Evolutionary conservation across 2,113 vertebrate species (phyloP).

Genomic region (Mungos mungo): DNA sequence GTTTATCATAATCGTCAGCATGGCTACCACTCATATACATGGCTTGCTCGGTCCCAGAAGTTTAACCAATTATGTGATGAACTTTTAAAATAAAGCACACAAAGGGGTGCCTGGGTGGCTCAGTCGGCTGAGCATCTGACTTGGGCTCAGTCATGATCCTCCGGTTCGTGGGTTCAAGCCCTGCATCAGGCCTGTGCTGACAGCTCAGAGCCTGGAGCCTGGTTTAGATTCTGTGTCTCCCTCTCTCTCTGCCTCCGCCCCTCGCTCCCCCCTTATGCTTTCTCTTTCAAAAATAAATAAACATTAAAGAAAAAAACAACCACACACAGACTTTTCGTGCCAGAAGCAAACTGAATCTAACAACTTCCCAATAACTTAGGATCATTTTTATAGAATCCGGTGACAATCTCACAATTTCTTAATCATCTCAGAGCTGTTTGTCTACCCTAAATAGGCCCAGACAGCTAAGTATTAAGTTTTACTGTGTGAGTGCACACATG

Average conservation of each 20-base stretch:
- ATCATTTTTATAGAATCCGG: not conserved
- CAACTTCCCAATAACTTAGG: not conserved
- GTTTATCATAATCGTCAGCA: too few relatives aligned
- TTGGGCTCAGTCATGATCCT: too few relatives aligned
- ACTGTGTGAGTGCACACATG: not conserved
- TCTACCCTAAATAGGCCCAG: not conserved
- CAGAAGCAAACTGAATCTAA: not conserved
- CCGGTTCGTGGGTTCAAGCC: too few relatives aligned
- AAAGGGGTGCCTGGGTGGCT: too few relatives aligned
- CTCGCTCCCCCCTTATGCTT: too few relatives aligned
- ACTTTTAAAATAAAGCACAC: not conserved
- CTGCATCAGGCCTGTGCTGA: too few relatives aligned
- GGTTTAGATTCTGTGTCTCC: too few relatives aligned
- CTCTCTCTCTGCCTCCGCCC: too few relatives aligned
- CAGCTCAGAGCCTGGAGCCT: too few relatives aligned
- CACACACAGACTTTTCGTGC: not conserved
- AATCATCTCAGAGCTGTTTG: not conserved
- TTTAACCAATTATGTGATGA: not conserved
- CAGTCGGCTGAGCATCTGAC: too few relatives aligned
- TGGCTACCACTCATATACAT: accelerated
- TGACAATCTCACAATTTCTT: not conserved
- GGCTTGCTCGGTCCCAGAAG: not conserved
- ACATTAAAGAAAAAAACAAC: too few relatives aligned
- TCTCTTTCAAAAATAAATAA: too few relatives aligned
- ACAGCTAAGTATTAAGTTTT: not conserved